A percentile compares a stretch with the other conserved stretches of the same genome.
These are phyloP conservation scores for Stichodactyla mertensii DNA, from an alignment of 64 coral and sea anemone species.

Conservation along the genomic window DNA sequence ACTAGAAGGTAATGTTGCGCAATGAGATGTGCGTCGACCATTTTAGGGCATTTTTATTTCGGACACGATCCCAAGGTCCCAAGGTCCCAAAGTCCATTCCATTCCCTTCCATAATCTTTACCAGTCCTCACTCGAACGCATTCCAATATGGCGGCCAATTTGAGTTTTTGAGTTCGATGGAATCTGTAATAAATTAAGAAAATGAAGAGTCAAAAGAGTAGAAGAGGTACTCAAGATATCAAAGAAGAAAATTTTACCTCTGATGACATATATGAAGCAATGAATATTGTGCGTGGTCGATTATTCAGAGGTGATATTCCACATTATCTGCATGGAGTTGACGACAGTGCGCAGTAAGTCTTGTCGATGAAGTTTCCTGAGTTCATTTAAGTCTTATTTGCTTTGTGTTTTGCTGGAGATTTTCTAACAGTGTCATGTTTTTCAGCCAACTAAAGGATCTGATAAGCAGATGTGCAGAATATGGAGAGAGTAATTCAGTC, in stretches of 20 bases:
- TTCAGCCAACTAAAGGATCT: slow-evolving; percentile 70
- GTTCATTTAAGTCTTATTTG: background rate
- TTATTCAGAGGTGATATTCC: slow-evolving; percentile 64
- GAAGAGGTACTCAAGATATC: background rate
- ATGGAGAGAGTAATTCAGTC: slow-evolving; percentile 92
- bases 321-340: slow-evolving; percentile 40
- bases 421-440: background rate
- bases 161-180: background rate
- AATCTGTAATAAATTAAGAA: background rate
- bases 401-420: background rate
- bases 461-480: slow-evolving; percentile 82
- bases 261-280: slow-evolving; percentile 19
- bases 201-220: slow-evolving; percentile 2
- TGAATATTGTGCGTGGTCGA: slow-evolving; percentile 60
- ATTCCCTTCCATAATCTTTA: background rate
- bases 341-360: slow-evolving; percentile 24
- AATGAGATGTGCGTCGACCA: no score
- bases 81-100: background rate
- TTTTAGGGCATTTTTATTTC: no score
- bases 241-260: background rate
- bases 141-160: slow-evolving; percentile 6
- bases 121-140: background rate
- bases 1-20: background rate
- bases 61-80: background rate
- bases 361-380: background rate